Percentiles rank a stretch among this genome's conserved stretches.
phyloP scores from a whole-genome alignment of 2,113 vertebrate species.

The Hemicordylus capensis region DNA sequence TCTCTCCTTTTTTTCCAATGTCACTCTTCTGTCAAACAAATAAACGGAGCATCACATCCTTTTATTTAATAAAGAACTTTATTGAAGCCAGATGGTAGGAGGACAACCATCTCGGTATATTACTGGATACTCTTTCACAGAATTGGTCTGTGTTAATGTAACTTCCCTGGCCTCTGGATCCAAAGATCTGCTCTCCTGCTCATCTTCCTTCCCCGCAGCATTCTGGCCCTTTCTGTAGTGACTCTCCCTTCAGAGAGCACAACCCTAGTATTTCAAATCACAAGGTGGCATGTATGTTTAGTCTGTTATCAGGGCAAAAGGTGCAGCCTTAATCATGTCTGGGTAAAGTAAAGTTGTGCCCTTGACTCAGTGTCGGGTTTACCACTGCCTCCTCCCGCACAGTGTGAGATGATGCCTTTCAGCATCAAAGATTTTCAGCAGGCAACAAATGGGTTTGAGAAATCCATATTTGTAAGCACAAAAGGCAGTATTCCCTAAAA shows the following conservation, averaged over 20 bases:
- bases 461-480: not conserved
- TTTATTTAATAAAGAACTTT: conserved; percentile 23
- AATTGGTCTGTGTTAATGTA: not conserved
- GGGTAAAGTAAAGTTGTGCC: no score
- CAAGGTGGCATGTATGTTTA: conserved; percentile 45
- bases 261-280: conserved; percentile 40
- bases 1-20: not conserved
- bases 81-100: not conserved
- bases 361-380: no score
- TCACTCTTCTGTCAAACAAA: not conserved
- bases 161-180: not conserved
- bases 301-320: conserved; percentile 22
- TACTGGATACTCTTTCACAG: not conserved
- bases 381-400: no score
- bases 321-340: not conserved
- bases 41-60: not conserved
- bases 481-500: not conserved
- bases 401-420: no score
- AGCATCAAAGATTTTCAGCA: no score
- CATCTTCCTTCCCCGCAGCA: conserved; percentile 18
- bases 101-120: not conserved
- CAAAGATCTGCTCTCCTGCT: not conserved
- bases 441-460: not conserved
- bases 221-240: conserved; percentile 43
- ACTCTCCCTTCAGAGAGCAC: conserved; percentile 40